Conservation (phyloP, 2,113 vertebrate genomes). For the Columba livia region DNA sequence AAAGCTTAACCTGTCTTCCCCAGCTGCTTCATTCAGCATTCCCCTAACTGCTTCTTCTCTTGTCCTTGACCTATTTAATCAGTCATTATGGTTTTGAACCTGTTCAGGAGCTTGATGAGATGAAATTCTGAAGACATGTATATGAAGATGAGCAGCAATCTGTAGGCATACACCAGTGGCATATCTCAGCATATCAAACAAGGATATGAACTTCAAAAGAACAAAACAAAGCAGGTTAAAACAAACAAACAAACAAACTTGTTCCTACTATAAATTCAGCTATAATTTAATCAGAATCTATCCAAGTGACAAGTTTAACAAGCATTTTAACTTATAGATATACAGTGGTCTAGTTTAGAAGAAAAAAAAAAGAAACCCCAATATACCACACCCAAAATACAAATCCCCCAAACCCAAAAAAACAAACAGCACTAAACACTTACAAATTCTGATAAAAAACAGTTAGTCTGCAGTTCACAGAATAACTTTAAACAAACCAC, state of each 20-base stretch:
- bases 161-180: constrained; percentile 91
- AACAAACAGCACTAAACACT: not conserved
- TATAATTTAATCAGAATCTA: not conserved
- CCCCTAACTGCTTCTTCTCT: constrained; percentile 80
- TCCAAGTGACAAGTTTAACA: not conserved
- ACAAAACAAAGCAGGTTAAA: constrained; percentile 60
- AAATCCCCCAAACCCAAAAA: not conserved
- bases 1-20: constrained; percentile 63
- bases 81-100: constrained; percentile 85
- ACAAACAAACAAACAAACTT: not conserved
- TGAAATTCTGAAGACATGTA: constrained; percentile 93
- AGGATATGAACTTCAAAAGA: constrained; percentile 85
- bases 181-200: constrained; percentile 90
- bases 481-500: not conserved
- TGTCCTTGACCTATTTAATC: constrained; percentile 87
- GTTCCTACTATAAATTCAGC: not conserved
- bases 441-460: not conserved
- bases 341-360: not conserved
- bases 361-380: not conserved
- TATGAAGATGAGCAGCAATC: constrained; percentile 92
- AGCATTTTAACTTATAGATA: not conserved
- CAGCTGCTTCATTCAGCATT: constrained; percentile 64
- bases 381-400: too few relatives aligned
- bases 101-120: constrained; percentile 81
- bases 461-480: not conserved